Evolutionary conservation across 2,888 invertebrate species (phyloP), one percentile per base, ranked within the genome.

Genomic region (Lasioglossum zephyrum): DNA sequence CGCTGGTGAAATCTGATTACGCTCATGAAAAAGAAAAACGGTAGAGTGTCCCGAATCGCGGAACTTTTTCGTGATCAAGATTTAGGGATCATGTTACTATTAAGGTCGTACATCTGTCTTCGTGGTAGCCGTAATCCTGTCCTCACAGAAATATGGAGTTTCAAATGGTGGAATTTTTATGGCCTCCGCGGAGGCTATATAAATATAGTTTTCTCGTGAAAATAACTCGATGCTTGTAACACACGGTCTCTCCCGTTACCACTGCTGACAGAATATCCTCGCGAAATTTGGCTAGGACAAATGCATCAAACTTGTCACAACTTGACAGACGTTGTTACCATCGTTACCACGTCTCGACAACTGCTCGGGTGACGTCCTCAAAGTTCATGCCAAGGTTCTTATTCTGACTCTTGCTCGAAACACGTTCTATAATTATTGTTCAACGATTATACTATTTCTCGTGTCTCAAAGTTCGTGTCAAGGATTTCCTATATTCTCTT

Each of bases 71-170:
- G 57, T 72, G 22, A 78, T 77, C 47, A 47, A n/a, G 57, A 31
- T 77, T 44, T 26, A 18, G n/a, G 31, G 69, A 63, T 80, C 74
- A 31, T 26, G 57, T 81, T 82, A 60, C 70, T 9, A 6, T 39
- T 53, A 53, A 41, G 57, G n/a, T 22, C 44, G 41, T 57, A 39
- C 26, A 60, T 79, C 39, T 63, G 8, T 79, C 49, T 79, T 36
- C 22, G 22, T 73, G 70, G 26, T 57, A 11, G 39, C 26, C 4
- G 47, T 16, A 41, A n/a, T 41, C 6, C 36, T 26, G 57, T 80
- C 69, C 11, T 18, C 74, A 18, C 1, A 31, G 18, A 63, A 69
- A 22, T 53, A 31, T 31, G 63, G 39, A 41, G 63, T 60, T 49
- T 75, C 26, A 18, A 36, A 47, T 22, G 41, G 44, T 16, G 47